A percentile compares a stretch with the other conserved stretches of the same genome.
Evolutionary conservation across 2,888 invertebrate species (phyloP).

Genomic region (Unio delphinus): DNA sequence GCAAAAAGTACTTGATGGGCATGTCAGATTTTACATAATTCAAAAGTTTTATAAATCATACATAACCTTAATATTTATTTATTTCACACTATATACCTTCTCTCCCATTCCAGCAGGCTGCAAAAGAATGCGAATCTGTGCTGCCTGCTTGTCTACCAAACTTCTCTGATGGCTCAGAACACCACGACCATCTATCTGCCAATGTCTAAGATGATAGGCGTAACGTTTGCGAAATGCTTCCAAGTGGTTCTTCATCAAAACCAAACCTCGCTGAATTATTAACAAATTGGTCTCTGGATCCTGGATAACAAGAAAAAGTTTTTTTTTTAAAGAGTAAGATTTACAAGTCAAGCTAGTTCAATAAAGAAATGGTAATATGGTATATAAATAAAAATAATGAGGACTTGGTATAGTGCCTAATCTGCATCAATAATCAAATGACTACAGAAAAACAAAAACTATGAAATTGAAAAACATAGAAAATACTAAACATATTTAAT

Average conservation of each 20-base stretch:
- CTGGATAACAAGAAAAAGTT: slow-evolving; percentile 31
- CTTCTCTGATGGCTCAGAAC: slow-evolving; percentile 85
- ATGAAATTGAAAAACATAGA: no score
- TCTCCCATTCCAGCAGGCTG: slow-evolving; percentile 92
- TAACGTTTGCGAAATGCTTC: slow-evolving; percentile 84
- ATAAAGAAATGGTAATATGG: no score
- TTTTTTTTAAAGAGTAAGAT: no score
- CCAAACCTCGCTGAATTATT: slow-evolving; percentile 90
- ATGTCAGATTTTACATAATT: neutral
- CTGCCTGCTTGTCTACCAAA: slow-evolving; percentile 74
- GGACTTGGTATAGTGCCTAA: no score
- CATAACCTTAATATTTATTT: neutral
- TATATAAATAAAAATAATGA: no score
- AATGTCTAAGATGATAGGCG: slow-evolving; percentile 77
- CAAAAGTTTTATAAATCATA: neutral
- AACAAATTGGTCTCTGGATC: slow-evolving; percentile 87
- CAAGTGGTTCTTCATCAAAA: slow-evolving; percentile 91
- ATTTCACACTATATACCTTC: slow-evolving; percentile 72
- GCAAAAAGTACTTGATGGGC: no score
- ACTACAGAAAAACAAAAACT: no score
- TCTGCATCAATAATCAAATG: no score
- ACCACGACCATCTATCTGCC: slow-evolving; percentile 88
- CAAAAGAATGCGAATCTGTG: slow-evolving; percentile 83
- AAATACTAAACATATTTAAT: no score
- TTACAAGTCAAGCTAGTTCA: no score